Evolutionary conservation across 2,888 invertebrate species (phyloP), one percentile per base, ranked within the genome.

Genomic region (Nebria brevicollis): DNA sequence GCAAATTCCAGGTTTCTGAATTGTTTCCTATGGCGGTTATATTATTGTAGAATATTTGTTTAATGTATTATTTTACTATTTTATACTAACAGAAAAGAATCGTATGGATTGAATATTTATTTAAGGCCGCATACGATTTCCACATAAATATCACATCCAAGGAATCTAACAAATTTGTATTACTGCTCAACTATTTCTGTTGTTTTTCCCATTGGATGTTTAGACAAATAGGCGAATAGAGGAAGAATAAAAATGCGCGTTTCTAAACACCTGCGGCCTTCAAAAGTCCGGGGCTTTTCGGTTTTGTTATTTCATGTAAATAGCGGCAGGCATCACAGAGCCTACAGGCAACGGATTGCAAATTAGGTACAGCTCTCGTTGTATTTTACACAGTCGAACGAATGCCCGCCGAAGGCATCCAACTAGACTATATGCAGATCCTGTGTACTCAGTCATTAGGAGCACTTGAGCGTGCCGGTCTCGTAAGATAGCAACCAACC

Each of bases 391-490:
- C 73, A 70, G 77, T 13, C 65, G 42, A 72, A 66, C 73, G 73
- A 70, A 11, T 70, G 34, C 70, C 11, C 10, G 20, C 73, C 15
- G 73, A 41, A 73, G n/a, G 85, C 85, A 84, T 84, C 83, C 75
- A 83, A 54, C 77, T 83, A 82, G 84, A 85, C 85, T 85, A 85
- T 85, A 86, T 88, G 88, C 87, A 88, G 87, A 88, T 88, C 86
- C 86, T 88, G 87, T 88, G 87, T 88, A 88, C 87, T 87, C 88
- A 88, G 87, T 88, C 88, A 88, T 88, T 88, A 88, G 79, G 15
- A 20, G 66, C 73, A 79, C 79, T 79, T 70, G 70, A 70, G 70
- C 70, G 70, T 70, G 13, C 70, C 11, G 11, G 70, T 54, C 11
- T 70, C 70, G 70, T 70, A 70, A 70, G 70, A 70, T 70, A 73